Conservation (phyloP, 2,888 invertebrate species). For the Euplagia quadripunctaria region DNA sequence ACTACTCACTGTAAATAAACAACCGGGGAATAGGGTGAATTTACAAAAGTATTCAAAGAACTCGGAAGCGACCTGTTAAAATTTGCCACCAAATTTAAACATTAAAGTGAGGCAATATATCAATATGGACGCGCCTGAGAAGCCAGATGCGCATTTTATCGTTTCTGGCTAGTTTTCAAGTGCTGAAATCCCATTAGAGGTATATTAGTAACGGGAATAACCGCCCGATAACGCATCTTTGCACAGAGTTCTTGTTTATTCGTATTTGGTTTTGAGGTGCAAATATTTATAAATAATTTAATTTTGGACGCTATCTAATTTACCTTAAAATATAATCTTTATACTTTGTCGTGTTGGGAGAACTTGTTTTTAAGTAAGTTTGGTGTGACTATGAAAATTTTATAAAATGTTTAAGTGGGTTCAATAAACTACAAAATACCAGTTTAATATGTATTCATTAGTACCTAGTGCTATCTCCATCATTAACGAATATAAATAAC, state of each 20-base stretch:
- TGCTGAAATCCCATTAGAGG: slow-evolving; percentile 83
- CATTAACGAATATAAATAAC: neutral
- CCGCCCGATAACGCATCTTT: slow-evolving; percentile 70
- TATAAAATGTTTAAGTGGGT: neutral
- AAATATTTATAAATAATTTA: slow-evolving; percentile 4
- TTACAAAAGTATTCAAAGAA: slow-evolving; percentile 41
- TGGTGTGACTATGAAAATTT: neutral
- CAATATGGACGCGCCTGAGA: slow-evolving; percentile 72
- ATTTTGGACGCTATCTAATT: neutral
- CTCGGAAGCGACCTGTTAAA: slow-evolving; percentile 65
- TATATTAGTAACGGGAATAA: slow-evolving; percentile 76
- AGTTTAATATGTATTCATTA: neutral
- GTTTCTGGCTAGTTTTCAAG: slow-evolving; percentile 85
- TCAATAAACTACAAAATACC: slow-evolving; percentile 4
- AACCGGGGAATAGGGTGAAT: neutral
- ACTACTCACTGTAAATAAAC: neutral
- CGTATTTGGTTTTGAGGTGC: slow-evolving; percentile 16
- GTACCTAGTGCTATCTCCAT: neutral
- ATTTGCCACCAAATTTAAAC: slow-evolving; percentile 76
- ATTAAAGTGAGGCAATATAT: slow-evolving; percentile 79
- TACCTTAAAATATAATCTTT: neutral
- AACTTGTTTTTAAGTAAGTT: slow-evolving; percentile 2
- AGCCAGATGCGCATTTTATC: slow-evolving; percentile 84
- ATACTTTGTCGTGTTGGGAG: neutral
- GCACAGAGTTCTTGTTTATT: slow-evolving; percentile 44